A percentile compares a stretch with the other conserved stretches of the same genome.
Conservation (phyloP, 2,888 invertebrate species). For the Periphyllus acericola region DNA sequence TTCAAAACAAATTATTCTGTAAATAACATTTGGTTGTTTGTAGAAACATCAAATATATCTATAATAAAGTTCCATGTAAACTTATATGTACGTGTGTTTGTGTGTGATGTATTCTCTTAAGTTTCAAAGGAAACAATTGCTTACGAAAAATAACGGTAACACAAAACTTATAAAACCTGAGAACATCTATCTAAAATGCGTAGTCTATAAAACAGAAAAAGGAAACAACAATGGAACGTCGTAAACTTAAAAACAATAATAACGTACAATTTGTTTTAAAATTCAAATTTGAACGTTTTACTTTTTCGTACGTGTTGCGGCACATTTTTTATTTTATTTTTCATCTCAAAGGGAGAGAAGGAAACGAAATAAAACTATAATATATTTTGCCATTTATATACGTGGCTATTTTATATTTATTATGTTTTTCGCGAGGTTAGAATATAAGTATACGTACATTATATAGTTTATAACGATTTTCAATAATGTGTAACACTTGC, state of each 20-base stretch:
- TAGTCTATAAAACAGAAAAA: not conserved
- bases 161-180: not conserved
- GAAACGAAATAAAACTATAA: no score
- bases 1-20: not conserved
- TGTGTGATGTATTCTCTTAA: not conserved
- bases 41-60: constrained; percentile 2
- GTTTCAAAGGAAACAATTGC: constrained; percentile 1
- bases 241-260: no score
- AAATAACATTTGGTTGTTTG: constrained; percentile 7
- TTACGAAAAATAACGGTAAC: not conserved
- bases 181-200: not conserved
- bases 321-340: no score
- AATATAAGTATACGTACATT: no score
- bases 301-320: not conserved
- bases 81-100: not conserved
- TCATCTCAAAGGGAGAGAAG: no score
- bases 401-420: no score
- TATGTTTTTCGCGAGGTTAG: no score
- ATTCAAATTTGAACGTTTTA: not conserved
- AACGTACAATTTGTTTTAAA: not conserved
- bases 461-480: no score
- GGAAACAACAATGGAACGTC: not conserved
- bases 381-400: no score
- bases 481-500: no score
- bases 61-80: not conserved